Evolutionary conservation across 2,797 vertebrate genomes (phyloP).

Genomic region (Scarus forsteni): DNA sequence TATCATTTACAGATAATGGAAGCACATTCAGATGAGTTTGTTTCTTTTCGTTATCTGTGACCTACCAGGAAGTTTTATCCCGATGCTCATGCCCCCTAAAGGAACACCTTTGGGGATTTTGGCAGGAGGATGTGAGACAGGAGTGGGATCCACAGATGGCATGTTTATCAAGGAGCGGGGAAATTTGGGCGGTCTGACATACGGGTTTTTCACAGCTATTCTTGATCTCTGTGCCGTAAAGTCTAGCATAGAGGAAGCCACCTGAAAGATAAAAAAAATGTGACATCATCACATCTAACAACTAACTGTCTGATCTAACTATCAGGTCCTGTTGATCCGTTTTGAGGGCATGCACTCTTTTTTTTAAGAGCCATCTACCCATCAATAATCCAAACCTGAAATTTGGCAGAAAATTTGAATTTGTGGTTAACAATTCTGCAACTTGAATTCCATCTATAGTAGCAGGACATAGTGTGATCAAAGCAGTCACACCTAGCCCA

Average conservation of each 20-base stretch:
- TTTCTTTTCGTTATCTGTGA: not conserved
- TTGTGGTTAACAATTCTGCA: no score
- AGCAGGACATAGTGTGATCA: no score
- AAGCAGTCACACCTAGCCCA: no score
- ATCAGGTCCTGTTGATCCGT: no score
- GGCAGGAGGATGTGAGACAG: slow-evolving; percentile 17
- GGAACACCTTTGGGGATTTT: slow-evolving; percentile 55
- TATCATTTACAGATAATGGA: slow-evolving; percentile 2
- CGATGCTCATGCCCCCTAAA: slow-evolving; percentile 67
- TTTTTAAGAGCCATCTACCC: no score
- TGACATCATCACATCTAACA: not conserved
- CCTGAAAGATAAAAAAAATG: slow-evolving; percentile 41
- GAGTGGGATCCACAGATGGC: slow-evolving; percentile 73
- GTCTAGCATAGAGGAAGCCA: slow-evolving; percentile 66
- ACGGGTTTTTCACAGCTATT: slow-evolving; percentile 82
- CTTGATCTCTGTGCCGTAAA: slow-evolving; percentile 78
- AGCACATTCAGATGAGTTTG: not conserved
- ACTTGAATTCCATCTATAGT: no score
- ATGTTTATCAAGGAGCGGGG: slow-evolving; percentile 77
- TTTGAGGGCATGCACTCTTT: no score
- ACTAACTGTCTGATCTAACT: no score
- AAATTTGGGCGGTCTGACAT: slow-evolving; percentile 77
- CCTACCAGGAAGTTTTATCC: slow-evolving; percentile 81
- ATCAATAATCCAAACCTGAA: no score
- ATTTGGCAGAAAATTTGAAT: no score